Conservation (phyloP, 2,888 invertebrate species). For the Hypsopygia costalis region DNA sequence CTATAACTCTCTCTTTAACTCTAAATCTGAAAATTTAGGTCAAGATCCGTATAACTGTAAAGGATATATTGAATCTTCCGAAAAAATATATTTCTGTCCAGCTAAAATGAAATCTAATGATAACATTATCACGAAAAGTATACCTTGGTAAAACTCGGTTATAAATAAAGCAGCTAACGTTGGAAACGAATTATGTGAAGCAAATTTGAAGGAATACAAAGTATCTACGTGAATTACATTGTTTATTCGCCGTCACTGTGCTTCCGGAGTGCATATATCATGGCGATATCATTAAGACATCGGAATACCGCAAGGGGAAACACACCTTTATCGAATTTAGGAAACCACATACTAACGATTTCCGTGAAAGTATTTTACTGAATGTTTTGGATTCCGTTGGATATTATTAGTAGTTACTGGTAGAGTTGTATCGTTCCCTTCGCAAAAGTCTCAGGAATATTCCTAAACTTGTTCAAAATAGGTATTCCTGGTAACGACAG, state of each 20-base stretch:
- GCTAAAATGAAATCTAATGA: no score
- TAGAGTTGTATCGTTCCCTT: background rate
- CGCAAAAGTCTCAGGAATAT: background rate
- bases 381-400: background rate
- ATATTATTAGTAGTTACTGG: no score
- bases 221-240: slow-evolving; percentile 28
- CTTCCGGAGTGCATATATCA: slow-evolving; percentile 70
- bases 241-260: slow-evolving; percentile 36
- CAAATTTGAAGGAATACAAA: slow-evolving; percentile 22
- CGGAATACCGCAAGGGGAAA: slow-evolving; percentile 50
- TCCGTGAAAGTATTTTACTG: slow-evolving; percentile 37
- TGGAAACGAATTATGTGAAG: slow-evolving; percentile 3
- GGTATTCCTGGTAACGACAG: no score
- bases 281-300: slow-evolving; percentile 70
- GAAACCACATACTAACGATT: slow-evolving; percentile 48
- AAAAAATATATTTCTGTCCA: no score
- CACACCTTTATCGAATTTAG: slow-evolving; percentile 54
- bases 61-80: no score
- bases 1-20: no score
- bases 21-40: no score
- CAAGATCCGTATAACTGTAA: no score
- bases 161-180: background rate
- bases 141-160: background rate
- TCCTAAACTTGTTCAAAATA: no score
- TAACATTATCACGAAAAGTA: no score